Evolutionary conservation across 2,888 invertebrate species (phyloP).

Genomic region (Cyclophora albipunctata): DNA sequence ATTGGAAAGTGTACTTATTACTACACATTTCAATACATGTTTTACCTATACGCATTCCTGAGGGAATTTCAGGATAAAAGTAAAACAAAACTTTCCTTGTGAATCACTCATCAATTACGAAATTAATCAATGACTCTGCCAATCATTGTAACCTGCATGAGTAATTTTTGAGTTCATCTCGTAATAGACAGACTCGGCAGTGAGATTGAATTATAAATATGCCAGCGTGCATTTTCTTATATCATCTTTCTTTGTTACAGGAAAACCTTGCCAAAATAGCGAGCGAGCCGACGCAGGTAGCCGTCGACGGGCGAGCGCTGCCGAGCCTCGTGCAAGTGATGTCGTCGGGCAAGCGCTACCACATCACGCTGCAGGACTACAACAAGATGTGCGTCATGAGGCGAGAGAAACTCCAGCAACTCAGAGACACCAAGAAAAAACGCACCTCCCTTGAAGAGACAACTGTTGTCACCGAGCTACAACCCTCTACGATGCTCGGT

Average conservation of each 20-base stretch:
- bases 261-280: constrained; percentile 58
- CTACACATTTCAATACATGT: too few species aligned
- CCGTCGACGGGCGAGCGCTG: constrained; percentile 74
- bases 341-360: constrained; percentile 85
- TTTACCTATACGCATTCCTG: too few species aligned
- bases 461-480: constrained; percentile 55
- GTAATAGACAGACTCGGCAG: too few species aligned
- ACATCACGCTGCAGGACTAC: constrained; percentile 85
- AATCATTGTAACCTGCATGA: too few species aligned
- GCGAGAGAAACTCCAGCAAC: constrained; percentile 78
- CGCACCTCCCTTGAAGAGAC: constrained; percentile 31
- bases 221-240: too few species aligned
- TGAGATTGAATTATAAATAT: too few species aligned
- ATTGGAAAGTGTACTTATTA: too few species aligned
- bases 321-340: constrained; percentile 83
- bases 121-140: too few species aligned
- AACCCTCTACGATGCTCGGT: constrained; percentile 51
- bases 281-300: constrained; percentile 71
- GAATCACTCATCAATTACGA: too few species aligned
- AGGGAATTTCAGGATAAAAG: too few species aligned
- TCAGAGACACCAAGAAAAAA: constrained; percentile 65
- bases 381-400: constrained; percentile 86
- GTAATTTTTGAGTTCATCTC: too few species aligned
- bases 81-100: too few species aligned
- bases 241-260: constrained; percentile 27